Evolutionary conservation across 2,888 invertebrate species (phyloP), one percentile per base, ranked within the genome.

Genomic region (Himalopsyche tibetana): DNA sequence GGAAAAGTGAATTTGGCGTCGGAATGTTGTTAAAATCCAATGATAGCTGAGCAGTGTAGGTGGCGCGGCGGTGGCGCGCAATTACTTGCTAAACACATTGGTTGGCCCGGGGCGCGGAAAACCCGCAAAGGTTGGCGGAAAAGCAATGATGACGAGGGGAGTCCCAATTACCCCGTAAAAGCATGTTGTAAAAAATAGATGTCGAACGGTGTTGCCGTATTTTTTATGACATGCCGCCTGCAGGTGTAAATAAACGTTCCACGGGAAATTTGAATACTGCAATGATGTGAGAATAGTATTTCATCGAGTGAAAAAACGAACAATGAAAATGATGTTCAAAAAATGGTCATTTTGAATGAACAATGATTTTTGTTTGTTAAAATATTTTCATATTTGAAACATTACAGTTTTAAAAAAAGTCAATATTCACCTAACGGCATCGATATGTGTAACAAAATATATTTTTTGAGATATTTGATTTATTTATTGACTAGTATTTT

Each of bases 11-110:
- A 85, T 88, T 85, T 80, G 28, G 85, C 81, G 84, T 74, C 45
- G 85, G 82, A 85, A 86, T 85, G 85, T 38, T 82, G 86, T 88
- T 87, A 83, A 87, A 88, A 85, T 87, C 82, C 87, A 88, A 86
- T 88, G 88, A 88, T 83, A 82, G 74, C 74, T 74, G 74, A 28
- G 74, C 74, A 36, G 74, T 74, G 74, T 74, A 74, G 74, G 38
- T 74, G 55, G 82, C 79, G 55, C 84, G 69, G 87, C 85, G 84
- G 87, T 82, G 56, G 80, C 79, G 74, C 80, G 85, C 88, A 88
- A 88, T 88, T 86, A 87, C 88, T 82, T 28, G 86, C 83, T 88
- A 87, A 88, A 88, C 88, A 88, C 88, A 88, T 88, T 88, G 88
- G 86, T 79, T 45, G 42, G 87, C 88, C 88, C 84, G 74, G 84